Conservation (phyloP, 1,140 invertebrate species). For the Berghia stephanieae region DNA sequence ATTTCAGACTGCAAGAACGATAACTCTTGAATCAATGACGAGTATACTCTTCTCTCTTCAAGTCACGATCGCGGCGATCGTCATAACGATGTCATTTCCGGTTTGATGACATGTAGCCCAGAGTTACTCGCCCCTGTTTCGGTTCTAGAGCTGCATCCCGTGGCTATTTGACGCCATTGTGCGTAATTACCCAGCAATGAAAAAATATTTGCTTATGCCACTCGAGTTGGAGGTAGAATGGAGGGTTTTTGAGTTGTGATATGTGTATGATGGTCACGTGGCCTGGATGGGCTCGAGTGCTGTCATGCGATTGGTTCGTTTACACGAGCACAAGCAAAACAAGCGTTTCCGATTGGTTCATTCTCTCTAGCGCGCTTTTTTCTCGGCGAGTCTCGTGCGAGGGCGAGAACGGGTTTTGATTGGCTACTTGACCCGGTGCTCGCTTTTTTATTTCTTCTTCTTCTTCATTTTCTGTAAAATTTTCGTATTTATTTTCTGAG, state of each 20-base stretch:
- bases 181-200: conserved; percentile 25
- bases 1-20: too few species aligned
- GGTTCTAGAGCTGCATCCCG: background rate
- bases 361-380: too few species aligned
- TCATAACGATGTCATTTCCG: conserved; percentile 30
- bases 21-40: background rate
- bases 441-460: background rate
- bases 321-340: conserved; percentile 28
- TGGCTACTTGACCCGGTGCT: background rate
- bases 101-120: background rate
- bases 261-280: background rate
- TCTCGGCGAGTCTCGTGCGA: background rate
- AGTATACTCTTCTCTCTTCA: conserved; percentile 25
- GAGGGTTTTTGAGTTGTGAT: background rate
- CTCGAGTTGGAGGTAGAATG: background rate
- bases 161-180: conserved; percentile 15
- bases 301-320: conserved; percentile 20
- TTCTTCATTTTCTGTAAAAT: background rate
- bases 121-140: too few species aligned
- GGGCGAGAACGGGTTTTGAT: background rate
- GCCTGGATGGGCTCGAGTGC: background rate
- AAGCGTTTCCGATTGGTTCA: conserved; percentile 13
- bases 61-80: conserved; percentile 21
- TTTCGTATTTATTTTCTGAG: background rate
- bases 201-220: conserved; percentile 27